A percentile compares a stretch with the other conserved stretches of the same genome.
Conservation (phyloP, 2,113 vertebrate genomes). For the Tachuris rubrigastra region DNA sequence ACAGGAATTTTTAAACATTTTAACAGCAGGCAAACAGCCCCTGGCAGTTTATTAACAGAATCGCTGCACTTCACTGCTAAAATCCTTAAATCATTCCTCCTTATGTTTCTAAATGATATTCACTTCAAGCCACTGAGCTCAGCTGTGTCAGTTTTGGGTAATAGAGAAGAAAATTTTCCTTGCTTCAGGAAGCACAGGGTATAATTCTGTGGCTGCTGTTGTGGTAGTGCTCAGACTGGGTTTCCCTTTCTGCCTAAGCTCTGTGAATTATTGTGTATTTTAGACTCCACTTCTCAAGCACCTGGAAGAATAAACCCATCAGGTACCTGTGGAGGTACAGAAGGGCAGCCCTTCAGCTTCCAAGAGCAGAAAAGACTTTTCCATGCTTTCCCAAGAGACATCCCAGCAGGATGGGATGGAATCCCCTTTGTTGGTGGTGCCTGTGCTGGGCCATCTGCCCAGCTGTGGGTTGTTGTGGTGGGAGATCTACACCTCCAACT, state of each 20-base stretch:
- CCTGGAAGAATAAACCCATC: background rate
- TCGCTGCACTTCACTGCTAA: background rate
- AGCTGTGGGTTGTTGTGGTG: background rate
- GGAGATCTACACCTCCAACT: background rate
- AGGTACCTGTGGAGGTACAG: background rate
- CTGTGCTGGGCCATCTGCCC: constrained; percentile 25
- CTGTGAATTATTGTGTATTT: background rate
- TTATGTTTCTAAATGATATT: background rate
- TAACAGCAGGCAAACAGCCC: background rate
- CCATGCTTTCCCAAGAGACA: background rate
- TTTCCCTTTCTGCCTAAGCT: background rate
- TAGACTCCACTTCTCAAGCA: background rate
- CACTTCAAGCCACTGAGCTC: constrained; percentile 9
- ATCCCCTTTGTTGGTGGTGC: background rate
- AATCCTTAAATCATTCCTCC: background rate
- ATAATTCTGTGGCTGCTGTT: constrained; percentile 48
- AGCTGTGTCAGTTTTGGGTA: constrained; percentile 24
- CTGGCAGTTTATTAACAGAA: background rate
- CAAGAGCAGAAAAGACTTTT: background rate
- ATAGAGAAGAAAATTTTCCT: constrained; percentile 8
- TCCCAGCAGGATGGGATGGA: background rate
- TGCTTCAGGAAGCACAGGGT: constrained; percentile 45
- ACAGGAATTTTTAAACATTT: background rate
- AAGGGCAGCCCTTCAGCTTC: background rate
- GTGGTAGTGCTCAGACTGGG: background rate